Conservation (phyloP, 2,113 vertebrate species). For the Xerus inauris region DNA sequence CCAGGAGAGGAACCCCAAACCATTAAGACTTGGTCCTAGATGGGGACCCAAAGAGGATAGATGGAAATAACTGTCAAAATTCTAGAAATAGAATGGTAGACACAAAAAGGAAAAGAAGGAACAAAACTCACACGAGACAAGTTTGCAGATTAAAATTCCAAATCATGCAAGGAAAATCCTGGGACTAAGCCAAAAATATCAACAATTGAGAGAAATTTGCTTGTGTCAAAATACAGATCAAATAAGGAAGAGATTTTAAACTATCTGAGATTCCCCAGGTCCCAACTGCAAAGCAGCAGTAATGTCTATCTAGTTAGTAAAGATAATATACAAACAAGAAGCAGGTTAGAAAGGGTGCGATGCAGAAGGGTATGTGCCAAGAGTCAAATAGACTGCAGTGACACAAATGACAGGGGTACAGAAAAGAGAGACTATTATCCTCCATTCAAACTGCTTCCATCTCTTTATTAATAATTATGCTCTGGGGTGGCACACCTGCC, state of each 20-base stretch:
- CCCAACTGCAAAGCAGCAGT: background rate
- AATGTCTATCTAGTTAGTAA: background rate
- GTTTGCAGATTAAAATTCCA: background rate
- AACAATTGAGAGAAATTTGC: background rate
- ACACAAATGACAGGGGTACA: background rate
- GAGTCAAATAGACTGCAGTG: background rate
- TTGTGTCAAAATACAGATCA: background rate
- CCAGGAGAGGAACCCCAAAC: background rate
- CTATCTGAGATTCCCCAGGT: background rate
- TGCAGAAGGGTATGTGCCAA: background rate
- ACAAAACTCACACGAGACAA: background rate
- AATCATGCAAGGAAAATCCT: background rate
- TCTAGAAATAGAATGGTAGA: background rate
- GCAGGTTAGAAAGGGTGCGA: background rate
- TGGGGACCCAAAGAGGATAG: background rate
- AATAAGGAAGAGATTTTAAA: background rate
- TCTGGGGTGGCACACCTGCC: background rate
- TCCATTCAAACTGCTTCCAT: background rate
- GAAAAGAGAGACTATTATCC: background rate
- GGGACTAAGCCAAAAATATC: background rate
- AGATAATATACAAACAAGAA: background rate
- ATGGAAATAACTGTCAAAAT: background rate
- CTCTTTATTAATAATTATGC: background rate
- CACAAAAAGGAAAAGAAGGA: background rate
- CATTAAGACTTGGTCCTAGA: background rate